A percentile compares a stretch with the other conserved stretches of the same genome.
Evolutionary conservation across 2,888 invertebrate species (phyloP).

Genomic region (Lacanobia wlatinum): DNA sequence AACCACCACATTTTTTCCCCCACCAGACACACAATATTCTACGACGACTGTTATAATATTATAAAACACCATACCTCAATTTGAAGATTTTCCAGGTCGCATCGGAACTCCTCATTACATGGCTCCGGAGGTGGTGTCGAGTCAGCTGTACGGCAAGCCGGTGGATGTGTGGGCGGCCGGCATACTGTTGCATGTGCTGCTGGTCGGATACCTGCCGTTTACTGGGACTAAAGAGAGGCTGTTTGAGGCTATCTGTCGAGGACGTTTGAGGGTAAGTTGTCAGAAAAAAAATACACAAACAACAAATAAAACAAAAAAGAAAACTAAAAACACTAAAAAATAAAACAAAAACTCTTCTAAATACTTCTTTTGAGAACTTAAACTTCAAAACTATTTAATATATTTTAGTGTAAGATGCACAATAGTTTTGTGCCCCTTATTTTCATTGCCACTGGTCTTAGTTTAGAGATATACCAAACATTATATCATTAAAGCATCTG

Average conservation of each 20-base stretch:
- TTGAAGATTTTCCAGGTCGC: constrained; percentile 91
- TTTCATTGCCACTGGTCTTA: no score
- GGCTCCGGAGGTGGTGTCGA: constrained; percentile 99
- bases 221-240: constrained; percentile 98
- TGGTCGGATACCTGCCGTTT: constrained; percentile 98
- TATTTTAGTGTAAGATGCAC: no score
- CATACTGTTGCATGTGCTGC: constrained; percentile 97
- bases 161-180: constrained; percentile 99
- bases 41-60: neutral
- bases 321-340: no score
- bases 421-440: no score
- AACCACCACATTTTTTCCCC: constrained; percentile 3
- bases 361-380: no score
- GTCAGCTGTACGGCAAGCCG: constrained; percentile 97
- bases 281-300: no score
- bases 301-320: no score
- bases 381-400: no score
- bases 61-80: constrained; percentile 19
- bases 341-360: no score
- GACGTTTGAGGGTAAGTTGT: constrained; percentile 93
- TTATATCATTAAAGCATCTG: no score
- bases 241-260: constrained; percentile 97
- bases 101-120: constrained; percentile 99
- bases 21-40: neutral
- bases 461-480: no score